Conservation (phyloP, 1,140 invertebrate species). For the Drosophila quadrilineata region DNA sequence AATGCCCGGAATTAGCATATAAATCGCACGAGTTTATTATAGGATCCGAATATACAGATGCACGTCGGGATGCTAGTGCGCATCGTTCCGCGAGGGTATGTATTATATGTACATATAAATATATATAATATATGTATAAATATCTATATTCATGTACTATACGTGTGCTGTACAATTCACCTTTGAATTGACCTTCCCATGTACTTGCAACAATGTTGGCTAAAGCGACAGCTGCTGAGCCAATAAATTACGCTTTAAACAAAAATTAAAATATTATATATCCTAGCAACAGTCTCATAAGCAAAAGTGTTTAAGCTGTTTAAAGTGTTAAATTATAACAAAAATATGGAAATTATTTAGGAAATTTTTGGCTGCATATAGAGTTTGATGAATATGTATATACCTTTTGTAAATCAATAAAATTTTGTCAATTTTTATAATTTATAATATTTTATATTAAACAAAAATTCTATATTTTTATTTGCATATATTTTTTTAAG, state of each 20-base stretch:
- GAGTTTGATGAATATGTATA: no score
- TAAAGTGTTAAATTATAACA: no score
- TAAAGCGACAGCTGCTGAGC: neutral
- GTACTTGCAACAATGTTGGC: no score
- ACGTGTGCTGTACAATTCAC: neutral
- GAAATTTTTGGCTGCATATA: no score
- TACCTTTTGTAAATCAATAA: no score
- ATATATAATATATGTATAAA: neutral
- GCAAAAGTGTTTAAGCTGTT: no score
- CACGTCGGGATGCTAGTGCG: conserved; percentile 68
- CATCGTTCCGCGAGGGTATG: conserved; percentile 77
- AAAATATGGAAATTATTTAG: no score
- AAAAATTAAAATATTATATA: neutral
- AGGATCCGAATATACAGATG: conserved; percentile 82
- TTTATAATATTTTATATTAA: no score
- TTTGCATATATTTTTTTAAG: no score
- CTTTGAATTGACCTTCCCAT: conserved; percentile 30
- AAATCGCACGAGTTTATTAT: conserved; percentile 90
- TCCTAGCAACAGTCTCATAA: no score
- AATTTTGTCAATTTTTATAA: no score
- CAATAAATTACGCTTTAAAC: conserved; percentile 8
- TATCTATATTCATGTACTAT: neutral
- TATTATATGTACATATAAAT: neutral
- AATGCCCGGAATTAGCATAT: conserved; percentile 92
- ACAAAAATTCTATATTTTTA: no score